phyloP scores from a whole-genome alignment of 2,797 vertebrate genomes.

The Dipus sagitta region DNA sequence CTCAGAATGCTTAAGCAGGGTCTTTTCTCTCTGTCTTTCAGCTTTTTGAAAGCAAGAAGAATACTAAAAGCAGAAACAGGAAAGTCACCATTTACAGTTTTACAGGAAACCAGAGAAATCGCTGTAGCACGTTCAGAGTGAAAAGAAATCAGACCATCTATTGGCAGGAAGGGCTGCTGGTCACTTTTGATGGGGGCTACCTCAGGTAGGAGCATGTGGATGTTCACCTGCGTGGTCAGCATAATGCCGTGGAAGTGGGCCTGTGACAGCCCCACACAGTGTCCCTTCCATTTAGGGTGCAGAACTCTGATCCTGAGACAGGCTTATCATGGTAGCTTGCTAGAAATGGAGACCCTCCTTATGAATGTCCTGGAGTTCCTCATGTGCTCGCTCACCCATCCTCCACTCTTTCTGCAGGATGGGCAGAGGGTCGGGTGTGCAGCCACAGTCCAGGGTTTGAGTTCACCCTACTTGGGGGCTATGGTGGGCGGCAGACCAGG shows the following conservation, averaged over 20 bases:
- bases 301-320: neutral
- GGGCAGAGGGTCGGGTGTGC: neutral
- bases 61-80: slow-evolving; percentile 88
- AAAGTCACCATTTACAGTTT: slow-evolving; percentile 95
- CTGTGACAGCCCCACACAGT: rapidly evolving
- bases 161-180: slow-evolving; percentile 98
- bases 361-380: neutral
- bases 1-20: neutral
- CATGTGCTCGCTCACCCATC: neutral
- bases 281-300: too few species aligned
- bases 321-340: neutral
- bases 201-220: slow-evolving; percentile 91
- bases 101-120: slow-evolving; percentile 92
- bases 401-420: too few species aligned
- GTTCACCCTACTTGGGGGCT: neutral
- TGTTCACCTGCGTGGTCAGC: neutral
- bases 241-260: rapidly evolving
- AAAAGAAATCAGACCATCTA: slow-evolving; percentile 97
- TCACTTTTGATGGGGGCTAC: slow-evolving; percentile 97
- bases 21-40: slow-evolving; percentile 83
- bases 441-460: neutral
- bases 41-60: slow-evolving; percentile 94
- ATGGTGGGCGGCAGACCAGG: rapidly evolving
- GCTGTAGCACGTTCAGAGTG: slow-evolving; percentile 98
- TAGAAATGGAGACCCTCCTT: neutral